Evolutionary conservation across 1,140 invertebrate species (phyloP).

Genomic region (Physella acuta): DNA sequence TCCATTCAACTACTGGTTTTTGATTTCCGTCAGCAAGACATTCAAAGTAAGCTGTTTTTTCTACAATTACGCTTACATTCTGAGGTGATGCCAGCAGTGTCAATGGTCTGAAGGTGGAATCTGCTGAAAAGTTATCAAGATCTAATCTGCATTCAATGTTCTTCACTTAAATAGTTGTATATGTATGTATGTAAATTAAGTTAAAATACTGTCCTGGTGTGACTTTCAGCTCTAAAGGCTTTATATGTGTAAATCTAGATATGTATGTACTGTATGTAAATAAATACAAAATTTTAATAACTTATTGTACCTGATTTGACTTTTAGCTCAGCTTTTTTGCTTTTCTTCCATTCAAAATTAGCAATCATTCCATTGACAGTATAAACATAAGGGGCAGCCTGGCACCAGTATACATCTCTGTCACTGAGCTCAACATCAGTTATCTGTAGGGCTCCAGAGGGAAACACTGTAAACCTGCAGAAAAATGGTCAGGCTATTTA

Average conservation of each 20-base stretch:
- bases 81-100: background rate
- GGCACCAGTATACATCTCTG: constrained; percentile 9
- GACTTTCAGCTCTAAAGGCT: no score
- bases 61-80: constrained; percentile 3
- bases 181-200: no score
- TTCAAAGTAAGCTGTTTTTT: constrained; percentile 13
- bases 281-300: no score
- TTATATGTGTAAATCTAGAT: no score
- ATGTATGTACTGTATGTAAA: no score
- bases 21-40: constrained; percentile 14
- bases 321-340: constrained; percentile 8
- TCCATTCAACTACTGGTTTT: background rate
- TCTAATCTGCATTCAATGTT: no score
- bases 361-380: constrained; percentile 3
- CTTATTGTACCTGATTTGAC: constrained; percentile 1
- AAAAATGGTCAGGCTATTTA: no score
- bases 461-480: constrained; percentile 8
- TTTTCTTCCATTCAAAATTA: constrained; percentile 3
- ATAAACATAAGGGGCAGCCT: constrained; percentile 7
- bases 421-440: constrained; percentile 9
- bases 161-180: no score
- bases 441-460: constrained; percentile 16
- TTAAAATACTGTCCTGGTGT: no score
- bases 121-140: background rate
- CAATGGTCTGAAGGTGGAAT: background rate